These are phyloP conservation scores for Bedellia somnulentella DNA, from an alignment of 2,888 invertebrate species.

Conservation along the genomic window DNA sequence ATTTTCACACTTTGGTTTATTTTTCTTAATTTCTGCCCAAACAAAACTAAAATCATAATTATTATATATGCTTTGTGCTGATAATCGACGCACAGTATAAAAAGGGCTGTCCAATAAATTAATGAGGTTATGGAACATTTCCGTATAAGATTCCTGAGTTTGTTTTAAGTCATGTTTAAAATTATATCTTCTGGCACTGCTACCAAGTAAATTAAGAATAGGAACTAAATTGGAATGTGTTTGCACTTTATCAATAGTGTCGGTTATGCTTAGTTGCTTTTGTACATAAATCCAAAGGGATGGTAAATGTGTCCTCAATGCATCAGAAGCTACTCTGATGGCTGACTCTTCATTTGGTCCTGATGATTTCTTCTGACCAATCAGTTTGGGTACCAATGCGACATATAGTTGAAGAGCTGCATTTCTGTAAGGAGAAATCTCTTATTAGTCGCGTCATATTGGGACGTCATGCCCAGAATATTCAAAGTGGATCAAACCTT, in stretches of 20 bases:
- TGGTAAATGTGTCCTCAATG: slow-evolving; percentile 42
- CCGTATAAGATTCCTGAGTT: slow-evolving; percentile 14
- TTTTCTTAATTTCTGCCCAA: too few relatives aligned
- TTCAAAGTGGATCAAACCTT: too few relatives aligned
- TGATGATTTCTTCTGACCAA: slow-evolving; percentile 69
- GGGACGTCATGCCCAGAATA: too few relatives aligned
- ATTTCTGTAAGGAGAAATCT: slow-evolving; percentile 57
- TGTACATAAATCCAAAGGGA: slow-evolving; percentile 35
- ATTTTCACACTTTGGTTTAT: too few relatives aligned
- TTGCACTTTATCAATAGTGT: slow-evolving; percentile 18
- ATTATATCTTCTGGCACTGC: slow-evolving; percentile 35
- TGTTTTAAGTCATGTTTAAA: slow-evolving; percentile 20
- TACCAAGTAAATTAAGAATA: slow-evolving; percentile 40
- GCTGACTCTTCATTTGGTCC: slow-evolving; percentile 44
- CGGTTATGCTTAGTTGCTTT: slow-evolving; percentile 18
- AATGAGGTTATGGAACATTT: slow-evolving; percentile 23
- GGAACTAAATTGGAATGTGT: slow-evolving; percentile 44
- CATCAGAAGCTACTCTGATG: slow-evolving; percentile 45
- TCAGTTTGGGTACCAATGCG: slow-evolving; percentile 70
- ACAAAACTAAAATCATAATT: too few relatives aligned
- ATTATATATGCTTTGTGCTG: slow-evolving; percentile 41
- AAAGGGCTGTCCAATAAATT: slow-evolving; percentile 39
- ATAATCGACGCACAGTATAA: slow-evolving; percentile 37
- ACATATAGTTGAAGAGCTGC: slow-evolving; percentile 80
- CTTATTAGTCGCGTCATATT: too few relatives aligned